Percentiles rank a stretch among this genome's conserved stretches.
Conservation (phyloP, 2,888 invertebrate genomes). For the Augochlorella aurata region DNA sequence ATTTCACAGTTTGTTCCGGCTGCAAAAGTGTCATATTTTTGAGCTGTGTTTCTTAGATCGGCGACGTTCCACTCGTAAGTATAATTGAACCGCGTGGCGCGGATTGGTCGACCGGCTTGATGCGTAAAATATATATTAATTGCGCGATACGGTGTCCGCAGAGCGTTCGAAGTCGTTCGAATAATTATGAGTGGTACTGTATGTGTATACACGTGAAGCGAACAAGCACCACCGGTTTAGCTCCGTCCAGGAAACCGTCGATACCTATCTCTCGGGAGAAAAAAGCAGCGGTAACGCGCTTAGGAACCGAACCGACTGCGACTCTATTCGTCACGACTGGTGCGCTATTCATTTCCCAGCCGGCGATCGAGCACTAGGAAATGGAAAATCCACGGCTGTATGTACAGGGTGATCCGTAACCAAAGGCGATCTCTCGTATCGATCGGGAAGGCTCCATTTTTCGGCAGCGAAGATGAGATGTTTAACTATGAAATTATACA, state of each 20-base stretch:
- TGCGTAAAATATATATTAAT: background rate
- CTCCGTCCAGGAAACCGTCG: conserved; percentile 55
- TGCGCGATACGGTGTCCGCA: background rate
- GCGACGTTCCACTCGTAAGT: too few relatives aligned
- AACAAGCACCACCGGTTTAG: conserved; percentile 59
- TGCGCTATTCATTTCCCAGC: conserved; percentile 29
- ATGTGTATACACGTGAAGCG: conserved; percentile 18
- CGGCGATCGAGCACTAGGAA: conserved; percentile 16
- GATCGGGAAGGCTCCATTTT: too few relatives aligned
- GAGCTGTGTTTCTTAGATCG: too few relatives aligned
- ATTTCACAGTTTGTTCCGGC: too few relatives aligned
- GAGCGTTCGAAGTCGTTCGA: background rate
- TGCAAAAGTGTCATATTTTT: too few relatives aligned
- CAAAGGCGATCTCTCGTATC: background rate
- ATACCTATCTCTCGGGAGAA: conserved; percentile 19
- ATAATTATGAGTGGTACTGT: conserved; percentile 8
- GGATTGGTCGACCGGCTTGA: background rate
- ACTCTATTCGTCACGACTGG: conserved; percentile 43
- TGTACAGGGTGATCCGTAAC: conserved; percentile 20
- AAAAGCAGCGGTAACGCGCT: conserved; percentile 39
- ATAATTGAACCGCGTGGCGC: too few relatives aligned
- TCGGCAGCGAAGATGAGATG: too few relatives aligned
- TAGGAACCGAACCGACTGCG: conserved; percentile 23
- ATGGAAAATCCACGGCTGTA: conserved; percentile 30
- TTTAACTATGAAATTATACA: too few relatives aligned